Evolutionary conservation across 2,888 invertebrate genomes (phyloP).

Genomic region (Napeogenes inachia): DNA sequence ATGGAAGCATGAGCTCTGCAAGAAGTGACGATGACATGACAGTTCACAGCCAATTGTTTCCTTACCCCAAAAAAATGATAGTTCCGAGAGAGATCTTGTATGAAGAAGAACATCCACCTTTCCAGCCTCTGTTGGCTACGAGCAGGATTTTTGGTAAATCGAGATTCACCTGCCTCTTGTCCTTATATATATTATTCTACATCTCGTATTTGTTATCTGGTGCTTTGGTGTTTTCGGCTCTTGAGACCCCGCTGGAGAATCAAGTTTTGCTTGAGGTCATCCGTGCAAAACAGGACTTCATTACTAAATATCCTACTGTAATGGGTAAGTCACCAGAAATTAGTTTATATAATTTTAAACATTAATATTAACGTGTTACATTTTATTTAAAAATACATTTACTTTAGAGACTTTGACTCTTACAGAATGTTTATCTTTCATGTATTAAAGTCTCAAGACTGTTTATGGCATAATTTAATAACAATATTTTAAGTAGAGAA

Average conservation of each 20-base stretch:
- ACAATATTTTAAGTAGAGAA: too few species aligned
- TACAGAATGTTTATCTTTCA: too few species aligned
- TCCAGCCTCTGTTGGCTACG: conserved; percentile 63
- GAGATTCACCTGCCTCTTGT: conserved; percentile 73
- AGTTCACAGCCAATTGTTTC: conserved; percentile 66
- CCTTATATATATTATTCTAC: conserved; percentile 78
- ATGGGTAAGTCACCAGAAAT: conserved; percentile 65
- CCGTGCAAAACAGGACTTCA: conserved; percentile 74
- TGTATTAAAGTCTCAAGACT: too few species aligned
- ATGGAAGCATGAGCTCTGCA: conserved; percentile 65
- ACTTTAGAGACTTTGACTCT: too few species aligned
- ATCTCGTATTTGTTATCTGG: conserved; percentile 80
- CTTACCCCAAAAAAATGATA: conserved; percentile 66
- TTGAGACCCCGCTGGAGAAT: conserved; percentile 81
- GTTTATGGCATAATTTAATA: too few species aligned
- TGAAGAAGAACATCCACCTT: conserved; percentile 67
- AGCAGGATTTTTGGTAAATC: conserved; percentile 71
- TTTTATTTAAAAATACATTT: not conserved
- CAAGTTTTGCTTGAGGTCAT: conserved; percentile 71
- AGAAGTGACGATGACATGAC: conserved; percentile 70
- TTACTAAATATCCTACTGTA: conserved; percentile 77
- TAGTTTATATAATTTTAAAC: not conserved
- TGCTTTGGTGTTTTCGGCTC: conserved; percentile 80
- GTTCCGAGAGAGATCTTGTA: conserved; percentile 63
- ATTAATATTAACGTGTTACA: not conserved